phyloP scores from a whole-genome alignment of 2,113 vertebrate species.

The Xerus inauris region DNA sequence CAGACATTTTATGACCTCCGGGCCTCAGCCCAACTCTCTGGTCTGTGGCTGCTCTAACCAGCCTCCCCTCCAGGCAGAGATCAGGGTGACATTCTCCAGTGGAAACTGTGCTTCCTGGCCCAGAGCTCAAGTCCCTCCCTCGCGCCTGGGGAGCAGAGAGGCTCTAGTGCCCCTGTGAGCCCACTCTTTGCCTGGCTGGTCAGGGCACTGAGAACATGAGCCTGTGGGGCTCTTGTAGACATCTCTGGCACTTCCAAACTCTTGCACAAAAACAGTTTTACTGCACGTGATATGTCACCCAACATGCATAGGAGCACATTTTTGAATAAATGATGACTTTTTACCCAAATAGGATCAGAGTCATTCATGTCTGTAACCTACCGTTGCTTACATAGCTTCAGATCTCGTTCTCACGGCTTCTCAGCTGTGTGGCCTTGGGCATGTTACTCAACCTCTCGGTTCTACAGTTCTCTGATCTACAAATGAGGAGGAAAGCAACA shows the following conservation, averaged over 20 bases:
- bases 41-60: not conserved
- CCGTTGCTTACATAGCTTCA: not conserved
- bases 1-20: not conserved
- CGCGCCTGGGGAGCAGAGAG: too few relatives aligned
- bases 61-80: not conserved
- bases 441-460: not conserved
- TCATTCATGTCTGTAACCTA: accelerated
- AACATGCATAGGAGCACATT: accelerated
- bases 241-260: not conserved
- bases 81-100: too few relatives aligned
- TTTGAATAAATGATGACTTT: not conserved
- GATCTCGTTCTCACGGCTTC: not conserved
- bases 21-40: not conserved
- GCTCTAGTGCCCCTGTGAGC: not conserved
- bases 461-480: not conserved
- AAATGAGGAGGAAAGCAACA: not conserved
- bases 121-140: not conserved
- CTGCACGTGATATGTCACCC: too few relatives aligned
- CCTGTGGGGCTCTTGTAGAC: accelerated
- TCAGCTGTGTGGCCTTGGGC: not conserved
- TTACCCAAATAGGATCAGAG: not conserved
- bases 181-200: accelerated
- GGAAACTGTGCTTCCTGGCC: not conserved
- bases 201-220: not conserved
- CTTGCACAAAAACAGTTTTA: not conserved